Base-by-base conservation (phyloP, 2,797 vertebrate genomes). In the Borostomias antarcticus region DNA sequence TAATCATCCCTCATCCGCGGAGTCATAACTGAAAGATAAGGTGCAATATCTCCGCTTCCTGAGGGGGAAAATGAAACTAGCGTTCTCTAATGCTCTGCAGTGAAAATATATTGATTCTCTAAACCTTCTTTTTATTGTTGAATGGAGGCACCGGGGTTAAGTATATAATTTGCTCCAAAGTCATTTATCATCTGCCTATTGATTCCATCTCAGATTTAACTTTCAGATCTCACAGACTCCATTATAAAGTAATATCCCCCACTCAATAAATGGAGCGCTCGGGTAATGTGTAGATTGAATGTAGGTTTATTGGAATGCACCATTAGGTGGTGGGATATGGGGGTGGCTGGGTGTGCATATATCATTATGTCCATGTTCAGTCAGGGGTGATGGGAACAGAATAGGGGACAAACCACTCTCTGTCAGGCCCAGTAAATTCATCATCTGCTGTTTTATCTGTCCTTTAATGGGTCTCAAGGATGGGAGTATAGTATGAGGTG, bases 311-410 rank as follows among this genome's bases (percentile, higher is more conserved):
- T 85, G 85, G 86, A 88, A 89, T 80, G 81, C 79, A 65, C 83
- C 87, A 88, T 90, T 89, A 88, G 83, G 84, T 35, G 56, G 69
- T 2, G 51, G 64, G 64, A 56, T 59, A 47, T 15, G 5, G 70
- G 68, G 72, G 74, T 63, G 75, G 72, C 73, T 70, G 70, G 33
- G 47, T 70, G 74, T 74, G 81, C 78, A 84, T 89, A 75, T 82
- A 86, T 90, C 87, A 90, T 87, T 63, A 81, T 84, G 81, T 88
- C 84, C 32, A 59, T 87, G 89, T 85, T 87, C 85, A 87, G 81
- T 78, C 82, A 80, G 73, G 66, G 57, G 78, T 86, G 85, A 90
- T 86, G 80, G 79, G 81, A 89, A 72, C 85, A 85, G 82, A 88
- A 88, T 78, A 78, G 79, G 85, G 84, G 82, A 88, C 83, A 84